Conservation (phyloP, 2,113 vertebrate genomes). For the Dicaeum eximium region DNA sequence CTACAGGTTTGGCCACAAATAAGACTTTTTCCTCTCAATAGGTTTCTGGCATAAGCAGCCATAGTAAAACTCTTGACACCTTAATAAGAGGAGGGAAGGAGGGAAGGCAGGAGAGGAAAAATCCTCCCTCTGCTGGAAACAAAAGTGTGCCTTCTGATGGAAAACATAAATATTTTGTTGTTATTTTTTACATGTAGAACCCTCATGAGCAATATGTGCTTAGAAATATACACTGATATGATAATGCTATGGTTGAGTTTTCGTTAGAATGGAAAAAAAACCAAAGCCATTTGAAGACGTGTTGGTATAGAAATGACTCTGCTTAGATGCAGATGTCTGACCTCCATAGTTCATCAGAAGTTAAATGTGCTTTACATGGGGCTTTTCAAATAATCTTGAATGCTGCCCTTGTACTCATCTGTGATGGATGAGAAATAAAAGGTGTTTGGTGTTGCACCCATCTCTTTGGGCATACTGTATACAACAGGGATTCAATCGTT, state of each 20-base stretch:
- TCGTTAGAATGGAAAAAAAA: not conserved
- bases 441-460: not conserved
- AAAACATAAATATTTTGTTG: not conserved
- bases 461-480: not conserved
- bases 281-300: accelerated
- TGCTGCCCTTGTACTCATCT: not conserved
- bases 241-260: not conserved
- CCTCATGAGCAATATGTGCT: accelerated
- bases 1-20: not conserved
- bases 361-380: not conserved
- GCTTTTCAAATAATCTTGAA: not conserved
- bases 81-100: not conserved
- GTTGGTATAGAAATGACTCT: not conserved
- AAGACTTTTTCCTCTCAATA: not conserved
- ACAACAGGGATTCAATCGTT: not conserved
- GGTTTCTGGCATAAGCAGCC: not conserved
- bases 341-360: not conserved
- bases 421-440: not conserved
- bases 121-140: not conserved
- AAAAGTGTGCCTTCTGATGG: not conserved
- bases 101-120: not conserved
- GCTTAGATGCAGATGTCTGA: not conserved
- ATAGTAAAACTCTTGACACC: not conserved
- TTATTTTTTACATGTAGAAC: not conserved
- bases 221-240: not conserved